Base-by-base conservation (phyloP, 2,113 vertebrate species). In the Peromyscus californicus region DNA sequence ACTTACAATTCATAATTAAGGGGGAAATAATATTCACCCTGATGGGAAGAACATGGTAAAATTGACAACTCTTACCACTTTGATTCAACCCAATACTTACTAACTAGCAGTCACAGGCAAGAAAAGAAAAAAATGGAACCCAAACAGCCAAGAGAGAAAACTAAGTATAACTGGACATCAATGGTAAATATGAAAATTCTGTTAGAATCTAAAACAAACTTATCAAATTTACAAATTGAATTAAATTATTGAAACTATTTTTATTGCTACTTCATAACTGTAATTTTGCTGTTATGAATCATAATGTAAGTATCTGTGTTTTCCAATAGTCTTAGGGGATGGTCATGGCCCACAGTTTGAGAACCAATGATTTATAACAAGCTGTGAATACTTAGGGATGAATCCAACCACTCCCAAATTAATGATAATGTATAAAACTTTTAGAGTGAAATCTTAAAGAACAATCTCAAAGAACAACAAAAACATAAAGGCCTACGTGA, bases 371-470 rank as follows among this genome's bases (percentile, higher is more conserved):
- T 85, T 15, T 89, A 51, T 6, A 82, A n/a, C 26, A 84, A 94
- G 74, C 42, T 9, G 61, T 3, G 11, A 90, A 92, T 29, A 45
- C 19, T 48, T 65, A 86, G 4, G 15, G 36, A 76, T 92, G 63
- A 93, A 70, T 59, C 48, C 51, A 85, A 83, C 61, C 26, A 7
- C 65, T 67, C 31, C 3, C 7, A 59, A 59, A 61, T 10, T n/a
- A 83, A 82, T n/a, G 59, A 82, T 74, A 76, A 75, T 54, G 1
- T 5, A 42, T n/a, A 90, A 89, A 80, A 19, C 3, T 22, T 54
- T 70, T 36, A 94, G 69, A 59, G 0, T 83, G 19, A 95, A 91
- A 95, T 94, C 57, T 48, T 67, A 91, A 78, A 51, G 51, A 51
- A 51, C 10, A 51, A 51, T 51, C 51, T 51, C 51, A 51, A 51